Conservation (phyloP, 1,140 invertebrate species). For the Micrasema minimum region DNA sequence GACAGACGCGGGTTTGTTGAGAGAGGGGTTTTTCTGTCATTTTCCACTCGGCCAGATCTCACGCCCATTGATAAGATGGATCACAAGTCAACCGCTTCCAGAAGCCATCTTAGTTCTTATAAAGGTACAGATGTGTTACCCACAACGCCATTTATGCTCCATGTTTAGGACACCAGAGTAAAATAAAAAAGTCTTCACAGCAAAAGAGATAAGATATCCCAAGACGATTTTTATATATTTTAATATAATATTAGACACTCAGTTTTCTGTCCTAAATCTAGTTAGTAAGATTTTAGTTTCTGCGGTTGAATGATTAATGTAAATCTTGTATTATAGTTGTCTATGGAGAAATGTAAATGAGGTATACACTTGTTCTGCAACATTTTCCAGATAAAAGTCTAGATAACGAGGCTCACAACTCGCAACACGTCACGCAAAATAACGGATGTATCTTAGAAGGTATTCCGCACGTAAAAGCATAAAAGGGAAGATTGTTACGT, state of each 20-base stretch:
- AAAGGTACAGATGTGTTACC: too few species aligned
- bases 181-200: background rate
- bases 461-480: background rate
- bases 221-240: background rate
- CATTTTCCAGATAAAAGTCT: background rate
- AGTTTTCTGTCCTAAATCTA: background rate
- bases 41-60: constrained; percentile 23
- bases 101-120: constrained; percentile 6
- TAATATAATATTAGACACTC: background rate
- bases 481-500: constrained; percentile 1
- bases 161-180: too few species aligned
- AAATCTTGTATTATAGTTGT: background rate
- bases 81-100: background rate
- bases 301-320: background rate
- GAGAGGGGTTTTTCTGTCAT: constrained; percentile 29
- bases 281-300: background rate
- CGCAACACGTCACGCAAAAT: background rate
- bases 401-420: background rate
- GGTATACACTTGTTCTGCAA: background rate
- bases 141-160: constrained; percentile 1
- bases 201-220: background rate
- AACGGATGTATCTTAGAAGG: background rate
- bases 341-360: background rate
- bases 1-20: constrained; percentile 22
- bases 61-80: constrained; percentile 27